Percentiles rank a stretch among this genome's conserved stretches.
These are phyloP conservation scores for Paguma larvata DNA, from an alignment of 2,797 vertebrate genomes.

Conservation along the genomic window DNA sequence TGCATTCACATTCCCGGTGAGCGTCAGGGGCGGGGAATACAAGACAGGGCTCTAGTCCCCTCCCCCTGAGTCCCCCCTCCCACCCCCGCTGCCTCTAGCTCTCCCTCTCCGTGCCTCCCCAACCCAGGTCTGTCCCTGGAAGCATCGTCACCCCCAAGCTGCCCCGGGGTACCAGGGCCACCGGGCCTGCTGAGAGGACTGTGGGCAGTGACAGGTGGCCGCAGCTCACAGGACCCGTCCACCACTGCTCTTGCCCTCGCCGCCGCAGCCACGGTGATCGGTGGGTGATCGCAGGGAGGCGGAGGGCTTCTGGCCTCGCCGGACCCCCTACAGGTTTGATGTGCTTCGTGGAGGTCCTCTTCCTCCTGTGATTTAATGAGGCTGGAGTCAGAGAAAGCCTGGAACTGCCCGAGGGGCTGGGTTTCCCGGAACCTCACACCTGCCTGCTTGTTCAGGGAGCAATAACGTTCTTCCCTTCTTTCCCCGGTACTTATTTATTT, in stretches of 20 bases:
- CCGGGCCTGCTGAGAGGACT: conserved; percentile 42
- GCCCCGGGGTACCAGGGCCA: neutral
- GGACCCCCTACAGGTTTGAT: conserved; percentile 40
- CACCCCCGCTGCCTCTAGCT: neutral
- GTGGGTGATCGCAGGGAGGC: neutral
- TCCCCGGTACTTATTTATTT: neutral
- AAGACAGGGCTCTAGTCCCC: neutral
- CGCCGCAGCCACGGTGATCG: neutral
- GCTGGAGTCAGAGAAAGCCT: conserved; percentile 34
- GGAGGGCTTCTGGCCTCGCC: neutral
- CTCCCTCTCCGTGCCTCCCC: neutral
- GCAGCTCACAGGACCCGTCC: conserved; percentile 28
- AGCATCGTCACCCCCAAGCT: conserved; percentile 29
- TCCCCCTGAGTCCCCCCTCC: no score
- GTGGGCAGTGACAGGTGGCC: conserved; percentile 49
- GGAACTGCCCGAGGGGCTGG: neutral
- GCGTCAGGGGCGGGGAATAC: neutral
- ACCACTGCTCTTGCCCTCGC: neutral
- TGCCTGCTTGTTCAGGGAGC: neutral
- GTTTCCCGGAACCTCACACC: neutral
- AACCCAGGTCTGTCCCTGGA: neutral
- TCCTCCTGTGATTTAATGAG: conserved; percentile 63
- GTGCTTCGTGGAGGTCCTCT: conserved; percentile 55
- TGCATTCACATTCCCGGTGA: neutral
- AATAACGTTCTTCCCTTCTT: neutral